phyloP scores from a whole-genome alignment of 2,888 invertebrate genomes.

The Orgyia antiqua region DNA sequence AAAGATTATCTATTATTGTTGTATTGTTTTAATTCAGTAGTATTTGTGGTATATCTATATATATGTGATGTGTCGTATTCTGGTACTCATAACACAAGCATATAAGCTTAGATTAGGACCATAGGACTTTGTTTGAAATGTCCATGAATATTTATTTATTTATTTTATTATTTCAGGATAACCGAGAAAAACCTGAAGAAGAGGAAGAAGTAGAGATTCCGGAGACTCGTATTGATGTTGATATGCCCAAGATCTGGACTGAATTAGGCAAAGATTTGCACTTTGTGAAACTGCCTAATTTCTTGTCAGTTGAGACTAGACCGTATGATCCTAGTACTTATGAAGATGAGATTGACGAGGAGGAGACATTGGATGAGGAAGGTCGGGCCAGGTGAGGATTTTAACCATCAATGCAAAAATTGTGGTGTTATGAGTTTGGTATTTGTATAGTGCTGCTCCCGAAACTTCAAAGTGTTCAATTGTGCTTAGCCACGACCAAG shows the following conservation, averaged over 20 bases:
- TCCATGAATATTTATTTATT: not conserved
- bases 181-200: conserved; percentile 80
- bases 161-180: conserved; percentile 35
- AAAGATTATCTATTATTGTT: too few species aligned
- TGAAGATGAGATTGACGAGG: conserved; percentile 99
- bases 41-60: too few species aligned
- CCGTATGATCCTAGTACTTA: conserved; percentile 97
- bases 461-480: too few species aligned
- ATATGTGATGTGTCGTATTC: too few species aligned
- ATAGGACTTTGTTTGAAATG: too few species aligned
- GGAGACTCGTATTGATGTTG: conserved; percentile 97
- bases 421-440: too few species aligned
- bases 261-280: conserved; percentile 95
- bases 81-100: too few species aligned
- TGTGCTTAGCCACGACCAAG: too few species aligned
- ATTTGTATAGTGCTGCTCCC: too few species aligned
- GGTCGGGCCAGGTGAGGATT: conserved; percentile 90
- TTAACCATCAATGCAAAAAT: too few species aligned
- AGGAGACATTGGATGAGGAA: conserved; percentile 98
- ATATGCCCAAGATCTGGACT: conserved; percentile 96
- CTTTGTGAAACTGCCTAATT: conserved; percentile 98
- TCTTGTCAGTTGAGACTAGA: conserved; percentile 97
- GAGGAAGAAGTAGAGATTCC: conserved; percentile 90
- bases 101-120: too few species aligned
- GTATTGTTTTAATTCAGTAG: too few species aligned